Conservation (phyloP, 1,140 invertebrate genomes). For the Cyphomyrmex costatus region DNA sequence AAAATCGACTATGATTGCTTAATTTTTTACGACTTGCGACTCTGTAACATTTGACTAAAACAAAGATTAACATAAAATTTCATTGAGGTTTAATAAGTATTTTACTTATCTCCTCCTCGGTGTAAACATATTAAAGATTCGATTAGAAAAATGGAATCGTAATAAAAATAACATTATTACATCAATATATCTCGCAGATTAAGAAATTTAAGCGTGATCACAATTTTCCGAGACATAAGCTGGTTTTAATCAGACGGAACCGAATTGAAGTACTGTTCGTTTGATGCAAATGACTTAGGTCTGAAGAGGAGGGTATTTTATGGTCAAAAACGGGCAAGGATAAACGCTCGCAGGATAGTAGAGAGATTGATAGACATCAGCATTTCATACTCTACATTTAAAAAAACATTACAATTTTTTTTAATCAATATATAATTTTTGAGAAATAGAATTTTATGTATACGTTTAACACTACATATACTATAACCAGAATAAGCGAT, state of each 20-base stretch:
- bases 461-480: neutral
- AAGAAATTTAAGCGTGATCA: neutral
- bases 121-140: neutral
- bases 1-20: too few species aligned
- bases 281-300: neutral
- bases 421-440: constrained; percentile 49
- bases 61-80: neutral
- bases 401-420: constrained; percentile 34
- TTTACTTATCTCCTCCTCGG: neutral
- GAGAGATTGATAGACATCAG: constrained; percentile 10
- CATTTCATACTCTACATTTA: constrained; percentile 32
- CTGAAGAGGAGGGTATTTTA: neutral
- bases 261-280: neutral
- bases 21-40: too few species aligned
- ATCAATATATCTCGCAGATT: neutral
- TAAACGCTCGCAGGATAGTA: neutral
- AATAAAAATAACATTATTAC: neutral
- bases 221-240: neutral
- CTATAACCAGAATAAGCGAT: neutral
- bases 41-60: neutral
- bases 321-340: neutral
- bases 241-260: neutral
- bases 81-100: neutral
- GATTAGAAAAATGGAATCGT: neutral
- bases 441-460: constrained; percentile 7